A percentile compares a stretch with the other conserved stretches of the same genome.
These are phyloP conservation scores for Triplophysa yarkandensis DNA, from an alignment of 2,797 vertebrate genomes.

Conservation along the genomic window DNA sequence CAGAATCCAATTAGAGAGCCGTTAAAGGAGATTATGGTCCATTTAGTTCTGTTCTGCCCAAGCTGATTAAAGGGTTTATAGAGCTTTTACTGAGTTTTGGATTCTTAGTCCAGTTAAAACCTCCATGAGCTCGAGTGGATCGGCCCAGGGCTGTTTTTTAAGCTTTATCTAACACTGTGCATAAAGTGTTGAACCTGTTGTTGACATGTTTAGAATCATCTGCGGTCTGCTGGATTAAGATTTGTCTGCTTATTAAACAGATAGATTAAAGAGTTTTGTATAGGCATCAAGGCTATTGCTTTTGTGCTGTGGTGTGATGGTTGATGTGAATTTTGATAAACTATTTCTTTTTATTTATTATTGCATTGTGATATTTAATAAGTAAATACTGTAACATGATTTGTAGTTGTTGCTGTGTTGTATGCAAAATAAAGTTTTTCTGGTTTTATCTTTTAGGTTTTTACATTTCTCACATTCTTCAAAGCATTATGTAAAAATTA, in stretches of 20 bases:
- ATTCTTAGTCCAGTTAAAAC: constrained; percentile 47
- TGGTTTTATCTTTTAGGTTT: too few species aligned
- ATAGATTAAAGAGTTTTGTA: neutral
- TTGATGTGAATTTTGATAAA: too few species aligned
- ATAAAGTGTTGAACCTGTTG: constrained; percentile 36
- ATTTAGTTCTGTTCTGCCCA: constrained; percentile 46
- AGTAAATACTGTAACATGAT: too few species aligned
- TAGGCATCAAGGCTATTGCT: neutral
- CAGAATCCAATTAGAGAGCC: constrained; percentile 55
- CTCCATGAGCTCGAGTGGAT: constrained; percentile 29
- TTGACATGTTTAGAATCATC: constrained; percentile 9
- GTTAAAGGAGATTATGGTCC: constrained; percentile 54
- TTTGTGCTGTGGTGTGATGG: neutral
- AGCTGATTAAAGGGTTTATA: constrained; percentile 55
- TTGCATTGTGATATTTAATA: too few species aligned
- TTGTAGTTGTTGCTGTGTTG: too few species aligned
- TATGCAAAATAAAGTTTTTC: too few species aligned
- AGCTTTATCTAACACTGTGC: neutral
- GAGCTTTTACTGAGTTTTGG: constrained; percentile 46
- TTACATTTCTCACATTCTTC: too few species aligned
- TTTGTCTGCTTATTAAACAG: constrained; percentile 8
- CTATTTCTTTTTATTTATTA: too few species aligned
- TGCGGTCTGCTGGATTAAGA: neutral
- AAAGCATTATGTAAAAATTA: too few species aligned
- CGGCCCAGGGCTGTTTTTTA: neutral